Evolutionary conservation across 2,797 vertebrate genomes (phyloP).

Genomic region (Percopsis omiscomaycus): DNA sequence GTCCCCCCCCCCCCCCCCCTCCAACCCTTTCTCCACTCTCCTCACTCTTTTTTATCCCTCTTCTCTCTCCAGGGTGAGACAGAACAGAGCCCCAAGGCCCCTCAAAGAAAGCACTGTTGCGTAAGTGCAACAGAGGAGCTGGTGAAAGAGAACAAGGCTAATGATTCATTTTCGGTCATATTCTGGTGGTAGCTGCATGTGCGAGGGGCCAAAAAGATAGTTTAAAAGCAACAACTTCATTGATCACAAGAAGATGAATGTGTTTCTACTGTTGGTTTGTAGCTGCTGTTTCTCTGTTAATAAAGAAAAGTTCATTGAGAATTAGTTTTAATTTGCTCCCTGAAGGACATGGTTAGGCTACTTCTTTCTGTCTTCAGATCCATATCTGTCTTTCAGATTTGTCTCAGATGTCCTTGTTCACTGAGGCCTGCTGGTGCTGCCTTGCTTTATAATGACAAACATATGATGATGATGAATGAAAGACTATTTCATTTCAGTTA

Average conservation of each 20-base stretch:
- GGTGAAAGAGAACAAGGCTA: constrained; percentile 9
- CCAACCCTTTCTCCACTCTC: background rate
- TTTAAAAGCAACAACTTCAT: constrained; percentile 6
- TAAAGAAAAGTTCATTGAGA: background rate
- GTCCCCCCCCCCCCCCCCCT: no score
- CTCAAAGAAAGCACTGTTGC: constrained; percentile 6
- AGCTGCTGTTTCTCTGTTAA: background rate
- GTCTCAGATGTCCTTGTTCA: background rate
- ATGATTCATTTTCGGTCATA: constrained; percentile 17
- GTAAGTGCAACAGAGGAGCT: background rate
- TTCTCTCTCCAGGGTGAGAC: constrained; percentile 8
- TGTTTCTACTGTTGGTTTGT: background rate
- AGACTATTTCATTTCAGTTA: background rate
- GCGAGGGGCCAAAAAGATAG: background rate
- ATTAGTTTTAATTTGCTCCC: constrained; percentile 10
- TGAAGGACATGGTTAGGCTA: background rate
- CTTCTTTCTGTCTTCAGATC: constrained; percentile 1
- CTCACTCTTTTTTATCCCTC: constrained; percentile 1
- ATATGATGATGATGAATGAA: background rate
- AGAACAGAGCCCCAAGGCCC: constrained; percentile 10
- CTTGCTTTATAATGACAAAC: background rate
- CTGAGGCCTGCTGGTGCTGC: background rate
- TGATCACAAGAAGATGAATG: constrained; percentile 5
- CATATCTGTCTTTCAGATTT: background rate
- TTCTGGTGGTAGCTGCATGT: background rate